phyloP scores from a whole-genome alignment of 2,113 vertebrate genomes.

The Cyphomyrus plagiostoma region DNA sequence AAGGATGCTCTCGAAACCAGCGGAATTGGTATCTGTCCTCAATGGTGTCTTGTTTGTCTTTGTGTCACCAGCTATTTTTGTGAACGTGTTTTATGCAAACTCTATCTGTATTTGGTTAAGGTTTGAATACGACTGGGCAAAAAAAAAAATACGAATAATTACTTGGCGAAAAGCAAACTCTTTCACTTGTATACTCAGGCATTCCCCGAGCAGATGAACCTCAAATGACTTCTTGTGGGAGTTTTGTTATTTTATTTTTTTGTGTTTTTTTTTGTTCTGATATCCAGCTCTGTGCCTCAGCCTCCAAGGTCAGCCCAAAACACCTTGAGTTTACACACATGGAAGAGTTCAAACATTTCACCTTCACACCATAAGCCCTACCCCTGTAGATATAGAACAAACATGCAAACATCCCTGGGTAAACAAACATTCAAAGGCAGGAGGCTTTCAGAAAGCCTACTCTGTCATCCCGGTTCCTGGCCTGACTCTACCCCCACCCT shows the following conservation, averaged over 20 bases:
- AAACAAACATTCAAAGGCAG: constrained; percentile 13
- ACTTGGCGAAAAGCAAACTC: background rate
- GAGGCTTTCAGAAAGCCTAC: background rate
- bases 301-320: background rate
- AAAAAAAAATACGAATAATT: constrained; percentile 1
- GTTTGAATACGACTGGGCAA: background rate
- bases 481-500: constrained; percentile 1
- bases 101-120: background rate
- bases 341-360: constrained; percentile 2
- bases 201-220: background rate
- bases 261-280: background rate
- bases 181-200: constrained; percentile 7
- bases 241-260: background rate
- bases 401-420: constrained; percentile 9
- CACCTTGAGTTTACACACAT: constrained; percentile 16
- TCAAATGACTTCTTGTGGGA: background rate
- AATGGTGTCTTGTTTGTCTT: background rate
- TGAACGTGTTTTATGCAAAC: background rate
- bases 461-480: background rate
- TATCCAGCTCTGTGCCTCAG: background rate
- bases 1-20: background rate
- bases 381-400: constrained; percentile 7
- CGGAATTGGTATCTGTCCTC: background rate
- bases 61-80: background rate
- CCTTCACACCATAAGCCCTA: background rate